Evolutionary conservation across 2,888 invertebrate genomes (phyloP).

Genomic region (Caenorhabditis virilis): DNA sequence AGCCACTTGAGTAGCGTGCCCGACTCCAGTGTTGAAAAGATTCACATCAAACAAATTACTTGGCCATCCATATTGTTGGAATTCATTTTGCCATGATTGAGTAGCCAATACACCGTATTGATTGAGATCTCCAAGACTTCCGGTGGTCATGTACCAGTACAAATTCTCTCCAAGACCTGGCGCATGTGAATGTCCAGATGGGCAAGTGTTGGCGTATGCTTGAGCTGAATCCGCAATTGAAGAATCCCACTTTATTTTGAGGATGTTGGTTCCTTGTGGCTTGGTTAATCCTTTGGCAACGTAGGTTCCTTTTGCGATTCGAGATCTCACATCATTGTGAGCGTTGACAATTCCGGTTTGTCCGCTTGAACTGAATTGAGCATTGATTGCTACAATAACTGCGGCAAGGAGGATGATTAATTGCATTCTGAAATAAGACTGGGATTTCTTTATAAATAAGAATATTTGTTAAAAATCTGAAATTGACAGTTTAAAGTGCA

Average conservation of each 20-base stretch:
- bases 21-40: constrained; percentile 23
- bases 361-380: no score
- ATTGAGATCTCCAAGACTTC: constrained; percentile 15
- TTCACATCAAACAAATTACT: constrained; percentile 5
- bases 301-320: no score
- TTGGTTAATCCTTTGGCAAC: no score
- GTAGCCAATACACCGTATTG: constrained; percentile 14
- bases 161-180: constrained; percentile 8
- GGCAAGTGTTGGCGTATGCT: constrained; percentile 8
- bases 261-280: no score
- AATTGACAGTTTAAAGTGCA: no score
- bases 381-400: no score
- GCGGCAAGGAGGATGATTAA: no score
- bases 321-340: no score
- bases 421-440: no score
- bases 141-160: constrained; percentile 13
- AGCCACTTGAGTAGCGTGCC: constrained; percentile 40
- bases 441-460: no score
- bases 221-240: neutral
- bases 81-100: constrained; percentile 15
- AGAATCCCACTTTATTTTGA: constrained; percentile 2
- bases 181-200: constrained; percentile 5
- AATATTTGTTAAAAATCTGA: no score
- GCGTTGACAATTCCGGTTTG: no score
- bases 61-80: constrained; percentile 28